Conservation (phyloP, 64 coral and sea anemone species). For the Montipora capricornis region DNA sequence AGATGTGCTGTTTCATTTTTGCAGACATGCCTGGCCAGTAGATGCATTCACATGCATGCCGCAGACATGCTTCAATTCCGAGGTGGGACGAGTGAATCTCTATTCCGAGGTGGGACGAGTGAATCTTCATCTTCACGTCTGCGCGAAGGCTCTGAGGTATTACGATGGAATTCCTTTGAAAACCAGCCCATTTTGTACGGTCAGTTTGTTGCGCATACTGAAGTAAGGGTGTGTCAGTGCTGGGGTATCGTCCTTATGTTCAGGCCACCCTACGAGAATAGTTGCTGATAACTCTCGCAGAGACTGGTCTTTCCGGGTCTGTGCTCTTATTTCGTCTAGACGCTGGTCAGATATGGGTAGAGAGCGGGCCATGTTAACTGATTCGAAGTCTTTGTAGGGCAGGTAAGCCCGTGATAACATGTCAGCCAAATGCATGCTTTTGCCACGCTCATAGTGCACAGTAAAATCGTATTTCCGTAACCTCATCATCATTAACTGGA, state of each 20-base stretch:
- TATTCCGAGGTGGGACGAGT: background rate
- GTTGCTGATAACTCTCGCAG: background rate
- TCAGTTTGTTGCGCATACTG: too few species aligned
- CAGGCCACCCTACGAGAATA: background rate
- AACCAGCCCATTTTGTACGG: too few species aligned
- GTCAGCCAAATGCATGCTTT: constrained; percentile 51
- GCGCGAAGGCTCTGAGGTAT: constrained; percentile 30
- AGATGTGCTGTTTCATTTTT: too few species aligned
- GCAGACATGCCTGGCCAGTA: too few species aligned
- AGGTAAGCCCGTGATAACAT: too few species aligned
- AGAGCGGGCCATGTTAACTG: too few species aligned
- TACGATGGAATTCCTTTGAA: background rate
- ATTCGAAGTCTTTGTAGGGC: background rate
- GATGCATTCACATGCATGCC: too few species aligned
- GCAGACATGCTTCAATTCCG: too few species aligned
- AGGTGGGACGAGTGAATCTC: too few species aligned
- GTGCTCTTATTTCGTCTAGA: constrained; percentile 20
- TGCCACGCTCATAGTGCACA: background rate
- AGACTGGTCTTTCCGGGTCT: constrained; percentile 37
- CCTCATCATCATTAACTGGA: constrained; percentile 26
- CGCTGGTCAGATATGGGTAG: constrained; percentile 30
- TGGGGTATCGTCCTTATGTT: background rate
- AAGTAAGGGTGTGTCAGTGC: background rate
- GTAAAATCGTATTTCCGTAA: constrained; percentile 38
- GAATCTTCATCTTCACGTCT: constrained; percentile 26